These are phyloP conservation scores for Apostichopus parvimensis DNA, from an alignment of 35 echinoderm and acorn worm species.

Conservation along the genomic window DNA sequence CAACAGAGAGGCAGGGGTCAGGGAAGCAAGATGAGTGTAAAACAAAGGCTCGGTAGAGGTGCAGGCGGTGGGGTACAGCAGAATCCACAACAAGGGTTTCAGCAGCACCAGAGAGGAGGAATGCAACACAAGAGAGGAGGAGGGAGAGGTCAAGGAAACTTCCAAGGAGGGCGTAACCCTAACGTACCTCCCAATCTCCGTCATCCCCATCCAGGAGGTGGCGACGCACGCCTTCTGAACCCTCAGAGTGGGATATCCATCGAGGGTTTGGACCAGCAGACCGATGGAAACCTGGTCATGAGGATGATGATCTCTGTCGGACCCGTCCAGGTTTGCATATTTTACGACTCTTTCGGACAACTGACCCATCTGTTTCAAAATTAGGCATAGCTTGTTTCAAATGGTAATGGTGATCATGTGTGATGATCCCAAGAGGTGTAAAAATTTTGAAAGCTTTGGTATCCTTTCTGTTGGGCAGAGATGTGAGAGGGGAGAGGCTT, in stretches of 20 bases:
- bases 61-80: neutral
- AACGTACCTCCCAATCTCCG: neutral
- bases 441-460: no score
- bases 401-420: no score
- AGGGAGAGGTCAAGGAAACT: constrained; percentile 5
- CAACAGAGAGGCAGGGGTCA: constrained; percentile 40
- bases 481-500: no score
- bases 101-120: constrained; percentile 26
- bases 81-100: neutral
- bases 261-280: constrained; percentile 3
- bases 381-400: neutral
- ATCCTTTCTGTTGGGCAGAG: no score
- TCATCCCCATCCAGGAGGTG: neutral
- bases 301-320: constrained; percentile 30
- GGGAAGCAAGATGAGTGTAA: constrained; percentile 1
- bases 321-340: constrained; percentile 32
- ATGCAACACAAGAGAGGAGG: constrained; percentile 25
- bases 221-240: constrained; percentile 16
- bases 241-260: constrained; percentile 50
- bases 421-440: no score
- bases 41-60: constrained; percentile 5
- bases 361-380: neutral
- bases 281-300: constrained; percentile 5
- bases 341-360: neutral
- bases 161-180: constrained; percentile 16